A percentile compares a stretch with the other conserved stretches of the same genome.
Conservation (phyloP, 1,140 invertebrate species). For the Scaptodrosophila lebanonensis region DNA sequence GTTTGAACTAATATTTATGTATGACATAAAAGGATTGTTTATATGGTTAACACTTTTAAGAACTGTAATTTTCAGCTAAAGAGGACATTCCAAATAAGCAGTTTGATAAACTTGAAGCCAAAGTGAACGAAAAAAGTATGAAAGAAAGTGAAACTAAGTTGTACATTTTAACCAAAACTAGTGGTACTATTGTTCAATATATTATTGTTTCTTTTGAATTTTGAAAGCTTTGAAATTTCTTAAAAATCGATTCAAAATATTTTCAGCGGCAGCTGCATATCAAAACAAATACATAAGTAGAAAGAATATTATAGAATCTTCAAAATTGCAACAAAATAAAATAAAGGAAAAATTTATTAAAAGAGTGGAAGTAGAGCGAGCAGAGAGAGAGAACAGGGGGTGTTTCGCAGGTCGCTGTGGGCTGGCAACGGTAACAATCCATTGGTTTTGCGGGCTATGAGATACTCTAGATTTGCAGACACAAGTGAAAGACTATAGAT, state of each 20-base stretch:
- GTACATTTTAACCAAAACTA: conserved; percentile 19
- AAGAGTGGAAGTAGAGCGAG: conserved; percentile 12
- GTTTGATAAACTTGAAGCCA: conserved; percentile 53
- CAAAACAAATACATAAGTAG: too few relatives aligned
- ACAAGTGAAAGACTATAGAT: conserved; percentile 11
- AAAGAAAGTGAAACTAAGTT: conserved; percentile 29
- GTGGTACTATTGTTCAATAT: conserved; percentile 11
- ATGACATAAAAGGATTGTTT: too few relatives aligned
- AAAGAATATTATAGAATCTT: too few relatives aligned
- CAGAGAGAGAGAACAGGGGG: conserved; percentile 9
- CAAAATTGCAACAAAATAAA: conserved; percentile 8
- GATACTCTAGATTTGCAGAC: conserved; percentile 16
- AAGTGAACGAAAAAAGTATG: conserved; percentile 26
- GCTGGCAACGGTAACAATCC: not conserved
- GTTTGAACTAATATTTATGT: too few relatives aligned
- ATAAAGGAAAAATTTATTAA: conserved; percentile 11
- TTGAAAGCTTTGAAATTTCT: not conserved
- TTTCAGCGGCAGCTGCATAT: too few relatives aligned
- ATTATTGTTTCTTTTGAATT: not conserved
- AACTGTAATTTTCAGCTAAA: conserved; percentile 51
- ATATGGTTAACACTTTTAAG: too few relatives aligned
- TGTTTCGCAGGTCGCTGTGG: conserved; percentile 1
- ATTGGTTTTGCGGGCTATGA: not conserved
- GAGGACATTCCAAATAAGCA: conserved; percentile 67
- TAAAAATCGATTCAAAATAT: not conserved